These are phyloP conservation scores for Diaprepes abbreviatus DNA, from an alignment of 2,888 invertebrate species.

Conservation along the genomic window DNA sequence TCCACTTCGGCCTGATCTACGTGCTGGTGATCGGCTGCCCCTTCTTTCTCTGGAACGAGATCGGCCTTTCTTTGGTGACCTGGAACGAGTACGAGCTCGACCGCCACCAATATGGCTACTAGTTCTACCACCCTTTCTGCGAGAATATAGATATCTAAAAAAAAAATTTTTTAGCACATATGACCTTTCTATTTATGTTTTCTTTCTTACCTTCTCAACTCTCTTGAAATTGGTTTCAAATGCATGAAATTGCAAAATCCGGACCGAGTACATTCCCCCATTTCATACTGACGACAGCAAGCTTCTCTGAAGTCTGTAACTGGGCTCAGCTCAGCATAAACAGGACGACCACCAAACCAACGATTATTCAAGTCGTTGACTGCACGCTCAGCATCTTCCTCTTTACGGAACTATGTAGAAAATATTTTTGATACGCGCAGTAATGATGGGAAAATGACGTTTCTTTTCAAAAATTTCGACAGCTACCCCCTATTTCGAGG, in stretches of 20 bases:
- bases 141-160: constrained; percentile 57
- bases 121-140: constrained; percentile 55
- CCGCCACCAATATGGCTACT: constrained; percentile 49
- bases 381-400: constrained; percentile 98
- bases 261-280: constrained; percentile 98
- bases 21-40: constrained; percentile 64
- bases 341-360: constrained; percentile 98
- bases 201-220: constrained; percentile 80
- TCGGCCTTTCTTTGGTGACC: constrained; percentile 70
- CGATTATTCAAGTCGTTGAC: constrained; percentile 97
- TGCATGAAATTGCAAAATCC: constrained; percentile 99
- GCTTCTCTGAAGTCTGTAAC: constrained; percentile 99
- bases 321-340: constrained; percentile 98
- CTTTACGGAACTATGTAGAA: constrained; percentile 85
- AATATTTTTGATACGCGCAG: too few relatives aligned
- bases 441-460: too few relatives aligned
- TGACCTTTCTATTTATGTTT: constrained; percentile 24
- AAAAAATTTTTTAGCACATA: not conserved
- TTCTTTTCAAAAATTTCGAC: too few relatives aligned
- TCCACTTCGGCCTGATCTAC: constrained; percentile 64
- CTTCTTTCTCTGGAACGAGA: constrained; percentile 67
- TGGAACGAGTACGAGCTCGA: constrained; percentile 71
- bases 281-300: constrained; percentile 99
- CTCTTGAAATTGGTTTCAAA: constrained; percentile 96
- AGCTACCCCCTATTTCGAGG: too few relatives aligned